Conservation (phyloP, 2,888 invertebrate genomes). For the Cistogaster globosa region DNA sequence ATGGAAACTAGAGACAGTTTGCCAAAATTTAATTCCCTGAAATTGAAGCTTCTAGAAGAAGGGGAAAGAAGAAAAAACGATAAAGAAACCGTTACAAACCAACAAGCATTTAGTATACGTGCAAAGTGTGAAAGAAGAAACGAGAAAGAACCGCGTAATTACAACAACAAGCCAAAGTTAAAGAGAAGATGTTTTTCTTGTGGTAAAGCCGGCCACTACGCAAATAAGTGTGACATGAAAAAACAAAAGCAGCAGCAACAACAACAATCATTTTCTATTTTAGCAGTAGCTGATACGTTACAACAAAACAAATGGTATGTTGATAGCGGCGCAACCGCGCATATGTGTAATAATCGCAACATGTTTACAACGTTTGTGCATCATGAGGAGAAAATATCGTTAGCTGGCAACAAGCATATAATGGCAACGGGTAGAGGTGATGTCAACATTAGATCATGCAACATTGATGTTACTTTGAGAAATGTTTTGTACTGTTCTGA, state of each 20-base stretch:
- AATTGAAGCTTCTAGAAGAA: slow-evolving; percentile 57
- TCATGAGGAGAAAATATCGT: slow-evolving; percentile 5
- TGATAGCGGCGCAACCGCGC: slow-evolving; percentile 14
- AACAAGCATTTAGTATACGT: slow-evolving; percentile 29
- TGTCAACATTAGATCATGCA: slow-evolving; percentile 8
- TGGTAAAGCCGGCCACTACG: slow-evolving; percentile 42
- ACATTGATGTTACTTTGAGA: slow-evolving; percentile 30
- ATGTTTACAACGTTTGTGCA: slow-evolving; percentile 19
- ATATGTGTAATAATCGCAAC: slow-evolving; percentile 25
- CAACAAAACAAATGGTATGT: not conserved
- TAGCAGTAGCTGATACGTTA: too few species aligned
- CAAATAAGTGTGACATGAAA: too few species aligned
- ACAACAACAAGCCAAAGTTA: slow-evolving; percentile 12
- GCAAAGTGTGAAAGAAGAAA: slow-evolving; percentile 2
- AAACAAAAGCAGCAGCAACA: too few species aligned
- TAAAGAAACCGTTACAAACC: slow-evolving; percentile 7
- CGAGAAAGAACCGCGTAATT: not conserved
- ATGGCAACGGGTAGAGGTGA: slow-evolving; percentile 46
- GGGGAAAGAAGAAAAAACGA: slow-evolving; percentile 33
- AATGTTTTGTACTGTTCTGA: slow-evolving; percentile 55
- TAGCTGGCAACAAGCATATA: slow-evolving; percentile 28
- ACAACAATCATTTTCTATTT: too few species aligned
- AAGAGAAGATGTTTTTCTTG: slow-evolving; percentile 29
- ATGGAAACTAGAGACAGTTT: not conserved
- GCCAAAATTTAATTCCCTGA: slow-evolving; percentile 25